Base-by-base conservation (phyloP, 2,888 invertebrate species). In the Platynereis dumerilii region DNA sequence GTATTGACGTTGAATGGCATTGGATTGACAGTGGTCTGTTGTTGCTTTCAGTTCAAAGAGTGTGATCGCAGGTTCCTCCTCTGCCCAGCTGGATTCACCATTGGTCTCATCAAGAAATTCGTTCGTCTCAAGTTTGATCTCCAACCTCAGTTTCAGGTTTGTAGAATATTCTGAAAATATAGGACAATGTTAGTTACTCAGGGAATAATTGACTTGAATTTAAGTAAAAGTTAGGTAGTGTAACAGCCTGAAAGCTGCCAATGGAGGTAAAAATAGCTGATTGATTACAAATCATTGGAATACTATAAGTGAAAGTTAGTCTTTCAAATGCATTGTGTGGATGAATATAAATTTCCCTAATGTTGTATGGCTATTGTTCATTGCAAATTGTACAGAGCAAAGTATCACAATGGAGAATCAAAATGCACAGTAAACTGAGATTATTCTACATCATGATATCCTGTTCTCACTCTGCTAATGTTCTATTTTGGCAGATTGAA, bases 31-130 rank as follows among this genome's bases (percentile, higher is more conserved):
- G n/a, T n/a, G n/a, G n/a, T n/a, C 34, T 48, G 5, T 48, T 48
- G 5, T 5, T 48, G 7, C 22, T 48, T 48, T 7, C 48, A 48
- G 48, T 48, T 48, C 48, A 48, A 24, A 7, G 55, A 55, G 2
- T 55, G 29, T 10, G 77, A 78, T 65, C 69, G 76, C 0, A 73
- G 79, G 1, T 96, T 91, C 84, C 87, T 96, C 15, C 91, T 92
- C 76, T 96, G 96, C 83, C 94, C 95, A 17, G 95, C 95, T 61
- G 91, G 92, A 80, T 92, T 95, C 69, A 91, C 93, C 60, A 91
- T 96, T 61, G 90, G 89, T 42, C 92, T 93, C 75, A 86, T 96
- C 52, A 96, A 94, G 82, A 87, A 88, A 58, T 88, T 89, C 73
- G 91, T 95, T 74, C 92, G 79, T 22, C 73, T 80, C 65, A 81